These are phyloP conservation scores for Drosophila serrata DNA, from an alignment of 1,140 invertebrate genomes.

Conservation along the genomic window DNA sequence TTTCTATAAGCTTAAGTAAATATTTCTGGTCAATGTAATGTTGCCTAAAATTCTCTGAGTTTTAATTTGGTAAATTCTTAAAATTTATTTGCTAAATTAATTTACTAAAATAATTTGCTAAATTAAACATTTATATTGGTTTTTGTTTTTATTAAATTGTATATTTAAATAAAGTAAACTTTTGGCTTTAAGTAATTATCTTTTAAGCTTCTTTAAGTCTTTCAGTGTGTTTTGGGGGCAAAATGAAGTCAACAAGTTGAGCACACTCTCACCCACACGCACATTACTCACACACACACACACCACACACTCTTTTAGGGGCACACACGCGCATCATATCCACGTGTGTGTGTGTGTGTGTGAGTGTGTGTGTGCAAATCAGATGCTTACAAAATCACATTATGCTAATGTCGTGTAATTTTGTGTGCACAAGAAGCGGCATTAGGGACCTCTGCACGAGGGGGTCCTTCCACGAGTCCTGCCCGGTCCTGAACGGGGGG, in stretches of 20 bases:
- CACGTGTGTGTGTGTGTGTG: background rate
- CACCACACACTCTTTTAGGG: conserved; percentile 4
- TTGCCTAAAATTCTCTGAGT: no score
- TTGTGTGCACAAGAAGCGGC: conserved; percentile 54
- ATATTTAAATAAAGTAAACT: background rate
- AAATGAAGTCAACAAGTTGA: conserved; percentile 55
- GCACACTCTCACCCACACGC: conserved; percentile 19
- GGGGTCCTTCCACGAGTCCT: conserved; percentile 4
- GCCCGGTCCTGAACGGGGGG: background rate
- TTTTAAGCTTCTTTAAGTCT: background rate
- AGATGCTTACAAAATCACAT: conserved; percentile 75
- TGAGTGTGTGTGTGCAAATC: conserved; percentile 56
- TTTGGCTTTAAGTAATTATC: background rate
- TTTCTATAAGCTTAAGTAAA: no score
- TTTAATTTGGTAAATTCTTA: no score
- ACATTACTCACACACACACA: background rate
- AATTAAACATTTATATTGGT: no score
- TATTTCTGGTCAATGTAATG: no score
- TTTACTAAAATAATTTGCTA: no score
- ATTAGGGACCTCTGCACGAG: conserved; percentile 23
- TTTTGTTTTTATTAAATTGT: no score
- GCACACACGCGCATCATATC: conserved; percentile 29
- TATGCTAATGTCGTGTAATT: conserved; percentile 76
- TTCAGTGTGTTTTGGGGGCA: conserved; percentile 21
- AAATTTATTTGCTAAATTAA: no score